A percentile compares a stretch with the other conserved stretches of the same genome.
Evolutionary conservation across 2,797 vertebrate species (phyloP).

Genomic region (Hirundo rustica): DNA sequence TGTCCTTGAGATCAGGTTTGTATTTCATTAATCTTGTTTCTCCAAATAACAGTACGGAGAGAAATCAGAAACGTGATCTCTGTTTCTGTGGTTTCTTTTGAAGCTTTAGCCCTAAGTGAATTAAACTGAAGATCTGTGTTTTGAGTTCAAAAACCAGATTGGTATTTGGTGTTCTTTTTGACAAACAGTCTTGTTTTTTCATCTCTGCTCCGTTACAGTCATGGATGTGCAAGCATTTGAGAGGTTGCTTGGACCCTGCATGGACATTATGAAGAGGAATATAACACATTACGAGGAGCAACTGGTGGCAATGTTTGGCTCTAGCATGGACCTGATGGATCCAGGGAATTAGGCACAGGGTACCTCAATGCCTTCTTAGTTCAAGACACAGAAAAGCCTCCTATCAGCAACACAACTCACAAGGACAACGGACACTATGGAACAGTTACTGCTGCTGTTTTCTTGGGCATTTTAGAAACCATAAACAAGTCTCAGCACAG

Average conservation of each 20-base stretch:
- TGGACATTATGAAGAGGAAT: constrained; percentile 99
- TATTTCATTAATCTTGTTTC: background rate
- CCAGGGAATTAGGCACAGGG: constrained; percentile 79
- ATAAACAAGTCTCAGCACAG: constrained; percentile 76
- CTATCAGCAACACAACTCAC: constrained; percentile 77
- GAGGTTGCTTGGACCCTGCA: constrained; percentile 96
- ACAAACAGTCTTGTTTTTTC: background rate
- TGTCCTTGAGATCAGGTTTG: background rate
- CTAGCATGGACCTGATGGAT: constrained; percentile 96
- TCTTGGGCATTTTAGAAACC: constrained; percentile 78
- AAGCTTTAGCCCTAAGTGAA: background rate
- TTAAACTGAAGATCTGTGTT: background rate
- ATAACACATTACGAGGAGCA: constrained; percentile 97
- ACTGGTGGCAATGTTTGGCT: constrained; percentile 97
- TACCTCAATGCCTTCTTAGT: constrained; percentile 75
- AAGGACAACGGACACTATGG: constrained; percentile 72
- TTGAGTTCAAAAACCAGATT: background rate
- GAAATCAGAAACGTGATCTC: background rate
- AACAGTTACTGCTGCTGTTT: constrained; percentile 74
- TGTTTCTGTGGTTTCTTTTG: background rate
- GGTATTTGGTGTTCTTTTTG: background rate
- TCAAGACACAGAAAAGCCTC: constrained; percentile 78
- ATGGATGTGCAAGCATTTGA: constrained; percentile 98
- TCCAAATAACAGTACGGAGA: background rate
- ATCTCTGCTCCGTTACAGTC: constrained; percentile 78